Evolutionary conservation across 53 echinoderm and acorn worm species (phyloP), one percentile per base, ranked within the genome.

Genomic region (Holothuria leucospilota): DNA sequence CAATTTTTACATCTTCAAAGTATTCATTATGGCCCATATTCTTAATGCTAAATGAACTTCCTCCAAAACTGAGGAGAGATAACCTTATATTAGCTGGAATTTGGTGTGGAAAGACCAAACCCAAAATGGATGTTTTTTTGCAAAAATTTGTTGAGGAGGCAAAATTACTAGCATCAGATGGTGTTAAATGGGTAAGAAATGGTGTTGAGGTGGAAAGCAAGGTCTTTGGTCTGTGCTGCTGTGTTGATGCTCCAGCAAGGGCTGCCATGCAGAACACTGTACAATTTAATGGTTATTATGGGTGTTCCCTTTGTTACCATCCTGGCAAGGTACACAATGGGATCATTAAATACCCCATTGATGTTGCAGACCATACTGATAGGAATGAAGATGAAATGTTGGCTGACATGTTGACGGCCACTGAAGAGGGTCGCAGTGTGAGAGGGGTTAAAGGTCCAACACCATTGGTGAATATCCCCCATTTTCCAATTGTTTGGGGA

Each of bases 391-490:
- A 92, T n/a, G 92, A 89, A 82, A 38, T 89, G 66, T 40, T 89
- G 51, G 27, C 24, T 20, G 92, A 92, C 29, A 89, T 89, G 92
- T 8, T 28, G 23, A 59, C 9, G 39, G 85, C 92, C 51, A 4
- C 82, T 13, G 72, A 82, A 34, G 89, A 92, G 61, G 77, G 63
- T 21, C 64, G 56, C 15, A 61, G 21, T 27, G 59, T 92, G 8
- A 25, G 77, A 41, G 89, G 92, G 18, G 89, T 92, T 0, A 92
- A 92, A 86, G 92, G 89, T 13, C 88, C 85, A 69, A 88, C 67
- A 59, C 85, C 92, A 39, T 49, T 89, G 71, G 68, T 89, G 0
- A 92, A 88, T 49, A 6, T 92, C 18, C 89, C 89, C 13, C 13
- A 71, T 20, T 92, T 92, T 69, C 56, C 1, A 0, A 71, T 88